Evolutionary conservation across 2,888 invertebrate species (phyloP), one percentile per base, ranked within the genome.

Genomic region (Amiota communis): DNA sequence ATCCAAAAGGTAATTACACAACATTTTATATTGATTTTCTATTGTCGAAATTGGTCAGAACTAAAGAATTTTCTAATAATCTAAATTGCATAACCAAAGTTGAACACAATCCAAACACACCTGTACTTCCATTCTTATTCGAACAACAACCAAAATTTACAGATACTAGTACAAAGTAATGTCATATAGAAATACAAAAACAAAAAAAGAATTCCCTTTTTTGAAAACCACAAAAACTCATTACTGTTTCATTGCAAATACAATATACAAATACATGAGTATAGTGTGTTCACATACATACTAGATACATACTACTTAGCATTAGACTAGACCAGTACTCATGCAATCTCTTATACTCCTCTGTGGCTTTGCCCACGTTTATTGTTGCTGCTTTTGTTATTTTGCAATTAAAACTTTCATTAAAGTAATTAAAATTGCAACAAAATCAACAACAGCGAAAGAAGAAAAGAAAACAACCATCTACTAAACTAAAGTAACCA

Each of bases 321-420:
- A 36, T 36, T 15, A 57, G 67, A 17, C 12, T 23, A 23, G 20
- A 11, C 68, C 53, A 70, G n/a, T 47, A n/a, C 1, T 11, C 8
- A n/a, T 23, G 23, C 71, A 56, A 10, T 63, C 61, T 59, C 56
- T 73, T 23, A 23, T 3, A 57, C 69, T 65, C 71, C 75, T 70
- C 67, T 70, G 53, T n/a, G 53, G 53, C 53, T 2, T 51, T 51
- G 53, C 10, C 12, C 13, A 51, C 53, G 53, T n/a, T n/a, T n/a
- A 51, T n/a, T n/a, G 59, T 20, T 17, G 71, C 81, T 78, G 74
- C 80, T 79, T 79, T 80, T 81, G 79, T 87, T 81, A 84, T 86
- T 87, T 86, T 81, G 87, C 87, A 87, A 87, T 87, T 87, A 87
- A 88, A 87, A 88, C 84, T 87, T 87, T 88, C 87, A 88, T 87